Percentiles rank a stretch among this genome's conserved stretches.
These are phyloP conservation scores for Oscheius sp. DNA, from an alignment of 1,140 invertebrate genomes.

Conservation along the genomic window DNA sequence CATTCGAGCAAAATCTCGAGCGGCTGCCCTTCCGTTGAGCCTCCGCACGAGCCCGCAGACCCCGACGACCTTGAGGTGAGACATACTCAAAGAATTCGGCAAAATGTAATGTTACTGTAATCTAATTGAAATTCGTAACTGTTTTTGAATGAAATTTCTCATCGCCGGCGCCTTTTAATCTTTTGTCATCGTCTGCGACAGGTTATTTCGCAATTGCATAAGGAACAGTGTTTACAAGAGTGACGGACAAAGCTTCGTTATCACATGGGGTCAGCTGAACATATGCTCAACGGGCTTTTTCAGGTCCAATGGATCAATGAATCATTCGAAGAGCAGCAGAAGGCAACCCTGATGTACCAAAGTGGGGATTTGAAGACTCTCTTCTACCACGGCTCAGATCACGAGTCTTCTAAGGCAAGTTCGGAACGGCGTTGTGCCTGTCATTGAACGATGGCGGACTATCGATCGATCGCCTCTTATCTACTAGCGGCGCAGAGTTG, in stretches of 20 bases:
- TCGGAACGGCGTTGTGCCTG: no score
- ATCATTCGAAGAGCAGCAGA: conserved; percentile 10
- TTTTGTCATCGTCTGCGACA: no score
- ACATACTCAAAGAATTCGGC: neutral
- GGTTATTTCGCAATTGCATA: no score
- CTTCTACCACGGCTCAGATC: neutral
- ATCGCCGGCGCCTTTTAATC: no score
- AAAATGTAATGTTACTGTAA: neutral
- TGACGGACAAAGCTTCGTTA: no score
- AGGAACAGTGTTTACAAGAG: no score
- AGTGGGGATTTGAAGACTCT: conserved; percentile 8
- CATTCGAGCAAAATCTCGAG: neutral
- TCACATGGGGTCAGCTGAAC: no score
- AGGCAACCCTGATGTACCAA: neutral
- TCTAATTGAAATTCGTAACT: neutral
- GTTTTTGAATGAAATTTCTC: no score
- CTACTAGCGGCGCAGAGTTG: no score
- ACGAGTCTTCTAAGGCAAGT: conserved; percentile 2
- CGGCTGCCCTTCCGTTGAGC: neutral
- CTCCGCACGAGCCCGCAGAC: neutral
- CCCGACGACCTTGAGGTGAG: neutral
- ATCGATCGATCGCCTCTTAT: conserved; percentile 9
- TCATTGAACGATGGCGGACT: no score
- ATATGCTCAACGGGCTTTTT: no score
- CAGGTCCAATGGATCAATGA: conserved; percentile 20